Evolutionary conservation across 2,888 invertebrate species (phyloP).

Genomic region (Cataglyphis livida): DNA sequence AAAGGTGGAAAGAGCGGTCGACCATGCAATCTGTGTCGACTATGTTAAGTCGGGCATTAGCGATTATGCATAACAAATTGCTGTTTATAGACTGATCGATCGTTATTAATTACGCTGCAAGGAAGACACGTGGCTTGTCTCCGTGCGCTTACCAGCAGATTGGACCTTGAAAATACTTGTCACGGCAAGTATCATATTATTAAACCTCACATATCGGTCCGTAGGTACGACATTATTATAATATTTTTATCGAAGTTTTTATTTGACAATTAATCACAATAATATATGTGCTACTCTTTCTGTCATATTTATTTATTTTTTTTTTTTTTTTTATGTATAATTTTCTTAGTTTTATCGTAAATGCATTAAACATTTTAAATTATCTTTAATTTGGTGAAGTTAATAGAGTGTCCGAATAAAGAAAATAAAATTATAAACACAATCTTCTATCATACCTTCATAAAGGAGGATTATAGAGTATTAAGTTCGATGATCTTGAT

Average conservation of each 20-base stretch:
- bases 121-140: slow-evolving; percentile 37
- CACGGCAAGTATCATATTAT: neutral
- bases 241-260: neutral
- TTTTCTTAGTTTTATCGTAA: neutral
- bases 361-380: neutral
- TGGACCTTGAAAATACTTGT: neutral
- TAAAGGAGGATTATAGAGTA: neutral
- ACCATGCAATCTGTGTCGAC: slow-evolving; percentile 37
- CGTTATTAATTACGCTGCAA: slow-evolving; percentile 25
- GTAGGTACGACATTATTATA: neutral
- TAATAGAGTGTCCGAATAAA: neutral
- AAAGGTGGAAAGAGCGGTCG: slow-evolving; percentile 13
- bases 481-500: neutral
- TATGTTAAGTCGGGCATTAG: slow-evolving; percentile 37
- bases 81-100: slow-evolving; percentile 46
- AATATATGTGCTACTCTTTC: neutral
- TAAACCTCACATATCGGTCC: neutral
- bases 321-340: neutral
- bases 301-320: neutral
- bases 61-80: slow-evolving; percentile 25
- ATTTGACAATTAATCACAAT: neutral
- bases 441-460: neutral
- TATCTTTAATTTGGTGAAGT: neutral
- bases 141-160: neutral
- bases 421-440: neutral